Conservation (phyloP, 2,113 vertebrate species). For the Heptranchias perlo region DNA sequence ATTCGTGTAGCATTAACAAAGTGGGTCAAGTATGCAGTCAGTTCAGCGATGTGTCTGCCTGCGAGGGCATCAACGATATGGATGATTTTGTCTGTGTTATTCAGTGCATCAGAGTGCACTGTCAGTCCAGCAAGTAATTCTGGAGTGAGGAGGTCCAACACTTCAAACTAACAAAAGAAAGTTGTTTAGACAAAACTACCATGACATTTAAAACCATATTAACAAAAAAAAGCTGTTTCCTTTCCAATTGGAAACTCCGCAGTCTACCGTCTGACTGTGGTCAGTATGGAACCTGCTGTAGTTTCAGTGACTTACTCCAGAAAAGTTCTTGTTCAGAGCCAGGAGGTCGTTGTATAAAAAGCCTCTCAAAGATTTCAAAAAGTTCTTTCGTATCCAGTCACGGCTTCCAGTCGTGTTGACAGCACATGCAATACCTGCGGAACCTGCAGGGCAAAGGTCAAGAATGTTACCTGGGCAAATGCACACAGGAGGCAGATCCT, state of each 20-base stretch:
- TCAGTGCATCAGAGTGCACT: not conserved
- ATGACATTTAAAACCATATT: not conserved
- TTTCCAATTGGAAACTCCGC: not conserved
- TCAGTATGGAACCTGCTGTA: not conserved
- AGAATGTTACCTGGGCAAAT: not conserved
- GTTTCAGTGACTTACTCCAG: not conserved
- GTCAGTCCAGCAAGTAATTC: not conserved
- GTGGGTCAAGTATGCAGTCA: not conserved
- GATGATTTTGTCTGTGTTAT: not conserved
- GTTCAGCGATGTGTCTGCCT: not conserved
- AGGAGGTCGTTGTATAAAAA: not conserved
- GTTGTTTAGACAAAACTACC: not conserved
- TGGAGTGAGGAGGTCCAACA: not conserved
- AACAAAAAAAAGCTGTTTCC: not conserved
- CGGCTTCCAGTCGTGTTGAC: not conserved
- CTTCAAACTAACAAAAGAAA: not conserved
- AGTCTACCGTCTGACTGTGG: not conserved
- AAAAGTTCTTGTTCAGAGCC: not conserved
- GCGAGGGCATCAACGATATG: not conserved
- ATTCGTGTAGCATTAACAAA: not conserved
- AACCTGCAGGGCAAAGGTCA: not conserved
- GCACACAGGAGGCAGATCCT: not conserved
- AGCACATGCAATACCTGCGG: not conserved
- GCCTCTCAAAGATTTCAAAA: not conserved
- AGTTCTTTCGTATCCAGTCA: not conserved